Conservation (phyloP, 1,140 invertebrate genomes). For the Agrypnia vestita region DNA sequence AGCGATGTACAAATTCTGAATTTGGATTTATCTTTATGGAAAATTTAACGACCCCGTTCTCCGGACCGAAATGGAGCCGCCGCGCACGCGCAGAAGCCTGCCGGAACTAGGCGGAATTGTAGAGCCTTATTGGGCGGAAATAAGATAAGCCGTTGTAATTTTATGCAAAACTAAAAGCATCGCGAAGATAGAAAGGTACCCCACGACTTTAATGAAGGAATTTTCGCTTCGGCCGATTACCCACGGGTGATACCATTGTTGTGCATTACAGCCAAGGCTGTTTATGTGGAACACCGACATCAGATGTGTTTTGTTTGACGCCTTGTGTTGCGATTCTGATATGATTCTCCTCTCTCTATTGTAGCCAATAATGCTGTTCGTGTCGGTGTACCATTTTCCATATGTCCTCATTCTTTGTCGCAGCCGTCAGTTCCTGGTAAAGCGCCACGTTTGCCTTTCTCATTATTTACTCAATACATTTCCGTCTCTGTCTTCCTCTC, state of each 20-base stretch:
- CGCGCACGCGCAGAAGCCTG: slow-evolving; percentile 17
- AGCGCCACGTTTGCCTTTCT: no score
- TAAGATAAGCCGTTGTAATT: slow-evolving; percentile 41
- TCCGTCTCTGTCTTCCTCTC: no score
- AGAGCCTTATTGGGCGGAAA: slow-evolving; percentile 46
- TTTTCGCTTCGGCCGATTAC: background rate
- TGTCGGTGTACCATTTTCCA: no score
- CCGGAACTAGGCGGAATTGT: slow-evolving; percentile 41
- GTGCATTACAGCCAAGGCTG: no score
- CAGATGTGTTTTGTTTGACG: no score
- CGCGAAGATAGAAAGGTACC: slow-evolving; percentile 1
- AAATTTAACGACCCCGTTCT: slow-evolving; percentile 7
- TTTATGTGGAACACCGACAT: no score
- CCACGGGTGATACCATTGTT: background rate
- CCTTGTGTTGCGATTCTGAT: no score
- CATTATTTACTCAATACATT: no score
- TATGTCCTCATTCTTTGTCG: no score
- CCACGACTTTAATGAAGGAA: background rate
- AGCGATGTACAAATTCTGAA: background rate
- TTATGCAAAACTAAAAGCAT: slow-evolving; percentile 35
- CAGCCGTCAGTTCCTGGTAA: no score
- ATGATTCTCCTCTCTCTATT: no score
- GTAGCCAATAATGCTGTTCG: no score
- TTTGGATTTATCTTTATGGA: slow-evolving; percentile 26
- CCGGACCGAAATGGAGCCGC: slow-evolving; percentile 21